These are phyloP conservation scores for Cydia pomonella DNA, from an alignment of 1,140 invertebrate species.

Conservation along the genomic window DNA sequence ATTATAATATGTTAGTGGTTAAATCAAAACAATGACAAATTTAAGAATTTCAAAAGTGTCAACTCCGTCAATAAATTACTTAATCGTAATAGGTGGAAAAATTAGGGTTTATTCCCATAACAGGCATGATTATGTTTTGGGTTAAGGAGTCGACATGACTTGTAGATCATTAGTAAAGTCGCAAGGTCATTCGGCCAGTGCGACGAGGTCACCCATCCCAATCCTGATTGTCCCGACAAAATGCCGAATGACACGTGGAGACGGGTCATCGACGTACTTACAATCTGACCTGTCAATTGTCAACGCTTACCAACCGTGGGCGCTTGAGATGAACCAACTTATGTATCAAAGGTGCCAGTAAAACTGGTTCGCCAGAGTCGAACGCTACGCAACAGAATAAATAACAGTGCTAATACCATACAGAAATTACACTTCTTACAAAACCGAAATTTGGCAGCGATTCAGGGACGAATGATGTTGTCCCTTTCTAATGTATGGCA, in stretches of 20 bases:
- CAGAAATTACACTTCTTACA: no score
- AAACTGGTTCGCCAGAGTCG: not conserved
- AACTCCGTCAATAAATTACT: no score
- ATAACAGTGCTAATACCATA: no score
- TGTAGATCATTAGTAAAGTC: not conserved
- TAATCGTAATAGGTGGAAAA: not conserved
- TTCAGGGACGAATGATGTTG: no score
- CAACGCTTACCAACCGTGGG: not conserved
- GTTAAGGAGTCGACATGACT: not conserved
- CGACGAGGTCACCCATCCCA: not conserved
- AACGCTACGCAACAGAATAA: no score
- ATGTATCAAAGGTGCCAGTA: not conserved
- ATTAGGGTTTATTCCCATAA: not conserved
- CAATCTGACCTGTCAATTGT: not conserved
- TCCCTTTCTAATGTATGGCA: no score
- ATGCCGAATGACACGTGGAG: not conserved
- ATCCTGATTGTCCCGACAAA: slow-evolving; percentile 19
- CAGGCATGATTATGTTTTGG: not conserved
- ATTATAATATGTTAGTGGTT: no score
- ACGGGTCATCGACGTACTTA: not conserved
- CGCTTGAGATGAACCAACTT: not conserved
- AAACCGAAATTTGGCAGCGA: no score
- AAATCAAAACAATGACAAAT: no score
- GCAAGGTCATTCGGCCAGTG: not conserved
- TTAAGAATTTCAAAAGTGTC: no score